Percentiles rank a stretch among this genome's conserved stretches.
Evolutionary conservation across 23 tunicate species (phyloP).

Genomic region (Diplosoma virens): DNA sequence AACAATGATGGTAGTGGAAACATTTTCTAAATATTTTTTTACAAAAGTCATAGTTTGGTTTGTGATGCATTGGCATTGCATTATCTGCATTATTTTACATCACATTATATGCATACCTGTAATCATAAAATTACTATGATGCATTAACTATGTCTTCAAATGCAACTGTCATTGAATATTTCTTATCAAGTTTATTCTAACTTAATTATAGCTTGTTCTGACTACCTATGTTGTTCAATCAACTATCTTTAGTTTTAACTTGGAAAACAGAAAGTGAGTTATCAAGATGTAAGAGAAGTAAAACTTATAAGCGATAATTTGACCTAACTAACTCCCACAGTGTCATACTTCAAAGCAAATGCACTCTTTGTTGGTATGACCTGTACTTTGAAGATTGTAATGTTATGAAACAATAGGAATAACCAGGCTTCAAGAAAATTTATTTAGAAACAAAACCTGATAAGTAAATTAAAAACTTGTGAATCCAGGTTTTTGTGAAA

Average conservation of each 20-base stretch:
- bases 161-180: conserved; percentile 3
- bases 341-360: not conserved
- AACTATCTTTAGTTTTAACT: not conserved
- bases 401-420: not conserved
- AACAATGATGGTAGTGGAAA: not conserved
- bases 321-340: conserved; percentile 9
- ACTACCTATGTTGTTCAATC: not conserved
- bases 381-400: conserved; percentile 3
- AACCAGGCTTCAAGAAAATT: conserved; percentile 2
- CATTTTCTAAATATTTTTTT: conserved; percentile 5
- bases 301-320: conserved; percentile 3
- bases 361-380: not conserved
- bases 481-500: conserved; percentile 5
- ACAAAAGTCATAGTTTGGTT: not conserved
- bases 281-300: not conserved
- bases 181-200: not conserved
- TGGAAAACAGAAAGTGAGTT: not conserved
- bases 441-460: conserved; percentile 6
- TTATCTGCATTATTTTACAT: not conserved
- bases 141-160: conserved; percentile 6
- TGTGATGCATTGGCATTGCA: not conserved
- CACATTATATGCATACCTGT: not conserved
- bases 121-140: conserved; percentile 5
- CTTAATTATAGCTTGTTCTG: not conserved
- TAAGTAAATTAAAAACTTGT: conserved; percentile 5